Evolutionary conservation across 2,888 invertebrate genomes (phyloP), one percentile per base, ranked within the genome.

Genomic region (Heliconius hortense): DNA sequence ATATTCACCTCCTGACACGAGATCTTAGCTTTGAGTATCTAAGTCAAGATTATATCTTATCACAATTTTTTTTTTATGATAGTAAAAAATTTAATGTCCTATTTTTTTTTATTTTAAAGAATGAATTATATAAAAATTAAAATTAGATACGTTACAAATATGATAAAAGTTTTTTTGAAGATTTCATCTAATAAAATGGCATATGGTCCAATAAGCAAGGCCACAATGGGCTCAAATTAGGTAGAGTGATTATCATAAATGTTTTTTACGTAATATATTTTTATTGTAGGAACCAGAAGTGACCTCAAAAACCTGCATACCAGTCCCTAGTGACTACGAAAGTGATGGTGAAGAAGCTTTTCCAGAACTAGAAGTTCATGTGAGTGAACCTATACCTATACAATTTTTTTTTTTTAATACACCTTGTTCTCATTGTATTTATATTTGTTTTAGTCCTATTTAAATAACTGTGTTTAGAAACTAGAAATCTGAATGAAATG

Each of bases 271-370:
- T 13, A 11, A 62, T n/a, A 11, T 59, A 59, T 59, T 24, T 74
- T 64, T 73, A n/a, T 72, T 71, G 3, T 83, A 94, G 94, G 93
- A 91, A 79, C 86, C 87, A 28, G 92, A 91, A 77, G 86, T 84
- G 74, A 88, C 87, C 1, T 84, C 88, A 0, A 92, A 94, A 81
- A 80, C 83, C 28, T 88, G 86, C 75, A 82, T 89, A 67, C 79
- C 88, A 4, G 82, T 84, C 53, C 85, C 88, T 60, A 91, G 88
- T 82, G 94, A 94, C 80, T 90, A 89, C 80, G 94, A 94, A 78
- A 94, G 94, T 80, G 94, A 94, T 82, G 93, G 90, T 28, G 94
- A 94, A 82, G 94, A 94, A 78, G 91, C 92, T 21, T 91, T 93
- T 79, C 88, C 88, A 35, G 94, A 94, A 81, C 82, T 90, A 81